Evolutionary conservation across 2,113 vertebrate species (phyloP).

Genomic region (human): DNA sequence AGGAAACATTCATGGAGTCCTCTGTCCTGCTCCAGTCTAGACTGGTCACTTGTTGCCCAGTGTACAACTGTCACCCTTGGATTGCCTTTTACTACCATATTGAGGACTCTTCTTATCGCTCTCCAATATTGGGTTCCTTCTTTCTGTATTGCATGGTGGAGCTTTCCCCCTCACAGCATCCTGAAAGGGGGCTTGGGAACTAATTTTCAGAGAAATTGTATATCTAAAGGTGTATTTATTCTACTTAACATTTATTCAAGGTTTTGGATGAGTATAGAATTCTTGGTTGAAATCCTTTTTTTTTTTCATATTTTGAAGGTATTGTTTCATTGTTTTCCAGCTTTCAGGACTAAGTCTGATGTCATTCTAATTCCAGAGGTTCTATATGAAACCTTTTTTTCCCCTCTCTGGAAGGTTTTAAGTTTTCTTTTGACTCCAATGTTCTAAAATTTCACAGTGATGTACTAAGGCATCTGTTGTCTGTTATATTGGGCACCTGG

Average conservation of each 20-base stretch:
- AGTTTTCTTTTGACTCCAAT: not conserved
- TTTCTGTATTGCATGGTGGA: not conserved
- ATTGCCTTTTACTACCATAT: not conserved
- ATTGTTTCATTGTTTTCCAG: not conserved
- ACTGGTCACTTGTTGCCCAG: not conserved
- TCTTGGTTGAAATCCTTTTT: slow-evolving; percentile 16
- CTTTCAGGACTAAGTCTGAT: not conserved
- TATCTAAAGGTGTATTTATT: not conserved
- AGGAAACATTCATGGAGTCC: not conserved
- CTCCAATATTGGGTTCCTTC: not conserved
- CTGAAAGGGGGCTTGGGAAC: not conserved
- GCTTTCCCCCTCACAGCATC: not conserved
- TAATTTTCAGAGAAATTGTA: not conserved
- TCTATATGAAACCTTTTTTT: not conserved
- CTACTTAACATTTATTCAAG: not conserved
- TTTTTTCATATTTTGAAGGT: not conserved
- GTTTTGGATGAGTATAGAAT: not conserved
- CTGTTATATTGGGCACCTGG: not conserved
- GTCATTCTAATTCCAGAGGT: not conserved
- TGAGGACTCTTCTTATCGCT: not conserved
- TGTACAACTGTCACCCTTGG: not conserved
- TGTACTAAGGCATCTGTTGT: not conserved
- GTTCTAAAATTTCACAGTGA: not conserved
- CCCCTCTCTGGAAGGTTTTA: not conserved
- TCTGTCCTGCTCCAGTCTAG: not conserved